Percentiles rank a stretch among this genome's conserved stretches.
Evolutionary conservation across 2,797 vertebrate genomes (phyloP).

Genomic region (Pseudocheirus occidentalis): DNA sequence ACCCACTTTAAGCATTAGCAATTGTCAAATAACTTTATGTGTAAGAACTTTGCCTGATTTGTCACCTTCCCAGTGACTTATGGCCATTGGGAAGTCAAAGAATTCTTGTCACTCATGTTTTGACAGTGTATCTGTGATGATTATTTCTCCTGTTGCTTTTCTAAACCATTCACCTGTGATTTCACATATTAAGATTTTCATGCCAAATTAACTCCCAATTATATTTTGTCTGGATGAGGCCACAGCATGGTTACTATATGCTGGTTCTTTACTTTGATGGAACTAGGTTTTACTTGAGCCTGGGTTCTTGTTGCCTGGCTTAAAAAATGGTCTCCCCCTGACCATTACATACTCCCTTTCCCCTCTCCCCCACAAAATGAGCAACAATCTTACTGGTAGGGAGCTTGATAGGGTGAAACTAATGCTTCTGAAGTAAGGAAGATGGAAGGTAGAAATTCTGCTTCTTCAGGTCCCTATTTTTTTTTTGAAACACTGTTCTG

Average conservation of each 20-base stretch:
- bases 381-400: not conserved
- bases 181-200: slow-evolving; percentile 79
- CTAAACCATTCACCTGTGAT: slow-evolving; percentile 65
- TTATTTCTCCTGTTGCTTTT: slow-evolving; percentile 66
- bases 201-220: slow-evolving; percentile 76
- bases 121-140: slow-evolving; percentile 58
- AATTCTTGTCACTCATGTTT: slow-evolving; percentile 19
- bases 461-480: not conserved
- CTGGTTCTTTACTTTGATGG: not conserved
- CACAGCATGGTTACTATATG: slow-evolving; percentile 29
- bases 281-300: not conserved
- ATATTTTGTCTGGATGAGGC: slow-evolving; percentile 58
- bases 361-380: not conserved
- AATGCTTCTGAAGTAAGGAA: not conserved
- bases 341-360: not conserved
- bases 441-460: not conserved
- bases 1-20: not conserved
- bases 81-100: not conserved
- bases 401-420: not conserved
- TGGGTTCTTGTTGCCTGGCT: slow-evolving; percentile 8
- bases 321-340: not conserved
- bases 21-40: slow-evolving; percentile 2
- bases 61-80: not conserved
- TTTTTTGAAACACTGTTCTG: not conserved
- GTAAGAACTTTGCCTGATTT: not conserved